Evolutionary conservation across 1,140 invertebrate species (phyloP).

Genomic region (Microplitis demolitor): DNA sequence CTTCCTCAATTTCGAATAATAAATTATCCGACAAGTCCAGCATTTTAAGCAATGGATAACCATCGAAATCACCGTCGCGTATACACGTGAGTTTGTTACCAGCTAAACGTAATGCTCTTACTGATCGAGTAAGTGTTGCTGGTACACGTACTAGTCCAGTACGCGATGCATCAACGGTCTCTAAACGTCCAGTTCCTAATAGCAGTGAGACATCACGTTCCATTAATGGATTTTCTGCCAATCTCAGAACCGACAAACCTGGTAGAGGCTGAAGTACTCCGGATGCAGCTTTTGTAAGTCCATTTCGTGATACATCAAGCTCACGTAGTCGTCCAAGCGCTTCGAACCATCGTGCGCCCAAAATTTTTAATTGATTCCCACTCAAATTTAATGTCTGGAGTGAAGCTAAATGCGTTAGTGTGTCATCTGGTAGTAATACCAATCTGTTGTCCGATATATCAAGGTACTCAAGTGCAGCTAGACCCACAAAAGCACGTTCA

Average conservation of each 20-base stretch:
- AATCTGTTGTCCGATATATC: conserved; percentile 73
- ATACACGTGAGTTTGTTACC: conserved; percentile 78
- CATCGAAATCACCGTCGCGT: conserved; percentile 84
- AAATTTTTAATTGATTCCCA: conserved; percentile 68
- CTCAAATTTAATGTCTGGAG: conserved; percentile 75
- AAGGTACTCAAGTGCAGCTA: conserved; percentile 57
- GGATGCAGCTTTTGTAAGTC: conserved; percentile 70
- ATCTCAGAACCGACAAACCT: conserved; percentile 75
- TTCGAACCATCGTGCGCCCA: conserved; percentile 67
- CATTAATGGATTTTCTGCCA: conserved; percentile 73
- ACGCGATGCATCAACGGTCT: conserved; percentile 81
- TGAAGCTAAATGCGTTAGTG: conserved; percentile 64
- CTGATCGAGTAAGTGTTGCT: conserved; percentile 80
- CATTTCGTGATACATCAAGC: conserved; percentile 81
- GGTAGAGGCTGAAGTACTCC: conserved; percentile 76
- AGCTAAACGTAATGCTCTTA: conserved; percentile 77
- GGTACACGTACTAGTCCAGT: conserved; percentile 81
- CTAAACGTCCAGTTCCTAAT: conserved; percentile 73
- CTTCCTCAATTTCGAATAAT: conserved; percentile 79
- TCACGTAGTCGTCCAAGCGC: conserved; percentile 73
- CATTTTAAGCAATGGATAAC: conserved; percentile 81
- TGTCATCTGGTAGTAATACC: conserved; percentile 63
- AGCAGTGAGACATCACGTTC: conserved; percentile 68
- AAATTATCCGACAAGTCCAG: conserved; percentile 82
- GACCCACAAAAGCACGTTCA: conserved; percentile 59